Base-by-base conservation (phyloP, 1,140 invertebrate genomes). In the Caligus rogercresseyi region DNA sequence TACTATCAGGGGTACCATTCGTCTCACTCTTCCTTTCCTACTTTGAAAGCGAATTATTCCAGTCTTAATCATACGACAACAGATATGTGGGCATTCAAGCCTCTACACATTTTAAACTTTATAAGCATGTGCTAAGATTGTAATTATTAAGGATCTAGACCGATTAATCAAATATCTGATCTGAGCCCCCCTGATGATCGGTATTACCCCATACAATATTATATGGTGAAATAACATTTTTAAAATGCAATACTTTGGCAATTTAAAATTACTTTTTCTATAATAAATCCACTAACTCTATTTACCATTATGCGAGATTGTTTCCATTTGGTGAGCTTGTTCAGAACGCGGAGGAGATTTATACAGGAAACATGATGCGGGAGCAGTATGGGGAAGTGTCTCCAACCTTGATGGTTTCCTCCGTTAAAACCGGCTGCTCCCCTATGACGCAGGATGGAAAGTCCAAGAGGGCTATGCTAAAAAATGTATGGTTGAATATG, bases 291-390 rank as follows among this genome's bases (percentile, higher is more conserved):
- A 43, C 7, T 43, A 43, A 11, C n/a, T 7, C 1, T 1, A 59
- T 67, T 71, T 73, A 85, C 83, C 93, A 98, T 98, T 24, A 98
- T 97, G 67, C 96, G 81, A 21, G 93, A 95, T 74, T 98, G 93
- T 74, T 98, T 98, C 90, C 93, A 97, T 74, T 99, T 99, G 25
- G 92, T 98, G 51, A 99, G 76, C 78, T 98, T 99, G 73, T 99
- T 99, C 20, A 99, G 79, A 69, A 98, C 90, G 69, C 95, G 79
- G 31, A 98, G 75, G 25, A 99, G 74, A 80, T 99, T 99, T 55
- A 98, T 96, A 71, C 93, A 97, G 1, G 92, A 75, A 96, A 99
- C 20, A 98, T 81, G 78, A 99, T 99, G 67, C 94, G 78, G 95
- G 94, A 99, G 53, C 90, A 94, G 75, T 85, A 97, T 52, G 80